Base-by-base conservation (phyloP, 2,888 invertebrate genomes). In the Caenorhabditis becei region DNA sequence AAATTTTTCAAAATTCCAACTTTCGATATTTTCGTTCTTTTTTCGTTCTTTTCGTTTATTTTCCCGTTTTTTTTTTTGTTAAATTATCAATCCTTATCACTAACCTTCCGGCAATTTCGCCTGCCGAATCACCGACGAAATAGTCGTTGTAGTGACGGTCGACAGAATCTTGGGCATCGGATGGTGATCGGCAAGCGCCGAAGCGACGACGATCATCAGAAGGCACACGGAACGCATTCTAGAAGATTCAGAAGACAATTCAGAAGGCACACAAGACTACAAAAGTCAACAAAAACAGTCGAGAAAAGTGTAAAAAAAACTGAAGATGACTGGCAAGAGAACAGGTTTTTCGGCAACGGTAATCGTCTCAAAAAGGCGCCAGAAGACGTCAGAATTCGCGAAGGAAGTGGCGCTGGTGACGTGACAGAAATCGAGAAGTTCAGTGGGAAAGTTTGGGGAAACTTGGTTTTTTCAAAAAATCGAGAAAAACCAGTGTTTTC, bases 51-150 rank as follows among this genome's bases (percentile, higher is more conserved):
- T n/a, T n/a, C n/a, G n/a, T n/a, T n/a, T n/a, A n/a, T n/a, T n/a
- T n/a, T n/a, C n/a, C n/a, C n/a, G n/a, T n/a, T n/a, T n/a, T n/a
- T n/a, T n/a, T n/a, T n/a, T n/a, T n/a, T n/a, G n/a, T n/a, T n/a
- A n/a, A n/a, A n/a, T n/a, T n/a, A n/a, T n/a, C n/a, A n/a, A n/a
- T n/a, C n/a, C n/a, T n/a, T n/a, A 35, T 35, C 10, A 35, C 35
- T 35, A 10, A 71, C 71, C 71, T 54, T 54, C 20, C 16, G 71
- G 71, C 28, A 71, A 24, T 32, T 54, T 54, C 18, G 71, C 62
- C 2, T 56, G 41, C 53, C 20, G 20, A 56, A 71, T 71, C n/a
- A 24, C 44, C 35, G 71, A 32, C 14, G 71, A 62, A 20, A 71
- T 62, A 2, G 71, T 71, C 32, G 71, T 44, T 20, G 71, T 56